phyloP scores from a whole-genome alignment of 2,113 vertebrate species.

The Petrocephalus zakoni region DNA sequence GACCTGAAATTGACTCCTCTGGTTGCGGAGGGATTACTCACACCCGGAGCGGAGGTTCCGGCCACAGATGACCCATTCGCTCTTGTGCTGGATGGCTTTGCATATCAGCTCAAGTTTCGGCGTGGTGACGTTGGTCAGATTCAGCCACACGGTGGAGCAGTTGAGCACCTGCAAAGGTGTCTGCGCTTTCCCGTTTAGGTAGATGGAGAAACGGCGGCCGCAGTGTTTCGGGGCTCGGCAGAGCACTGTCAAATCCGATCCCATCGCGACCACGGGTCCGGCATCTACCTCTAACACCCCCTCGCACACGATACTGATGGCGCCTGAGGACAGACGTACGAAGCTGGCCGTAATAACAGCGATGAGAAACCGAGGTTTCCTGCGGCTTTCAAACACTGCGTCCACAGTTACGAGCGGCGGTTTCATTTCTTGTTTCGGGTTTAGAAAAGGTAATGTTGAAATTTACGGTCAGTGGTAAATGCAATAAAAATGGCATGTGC shows the following conservation, averaged over 20 bases:
- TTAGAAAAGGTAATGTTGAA: not conserved
- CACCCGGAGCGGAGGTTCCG: constrained; percentile 44
- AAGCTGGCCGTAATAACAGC: not conserved
- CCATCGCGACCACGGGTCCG: constrained; percentile 41
- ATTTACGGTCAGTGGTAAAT: not conserved
- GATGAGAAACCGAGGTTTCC: not conserved
- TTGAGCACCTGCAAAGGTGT: constrained; percentile 15
- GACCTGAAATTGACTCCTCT: too few relatives aligned
- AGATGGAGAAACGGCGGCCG: constrained; percentile 27
- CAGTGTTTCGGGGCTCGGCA: constrained; percentile 43
- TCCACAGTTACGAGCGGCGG: not conserved
- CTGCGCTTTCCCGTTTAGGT: constrained; percentile 12
- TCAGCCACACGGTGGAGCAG: constrained; percentile 41
- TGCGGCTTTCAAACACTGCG: not conserved
- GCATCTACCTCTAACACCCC: constrained; percentile 50
- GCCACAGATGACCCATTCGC: constrained; percentile 27
- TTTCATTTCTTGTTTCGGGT: not conserved
- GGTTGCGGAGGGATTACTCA: constrained; percentile 41
- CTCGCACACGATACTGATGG: not conserved
- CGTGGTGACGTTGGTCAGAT: constrained; percentile 30
- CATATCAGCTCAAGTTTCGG: constrained; percentile 35
- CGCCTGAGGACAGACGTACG: constrained; percentile 11
- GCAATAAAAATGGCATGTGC: not conserved
- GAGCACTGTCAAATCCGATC: constrained; percentile 55
- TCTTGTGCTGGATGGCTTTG: not conserved